Evolutionary conservation across 2,797 vertebrate species (phyloP), one percentile per base, ranked within the genome.

Genomic region (Emys orbicularis): DNA sequence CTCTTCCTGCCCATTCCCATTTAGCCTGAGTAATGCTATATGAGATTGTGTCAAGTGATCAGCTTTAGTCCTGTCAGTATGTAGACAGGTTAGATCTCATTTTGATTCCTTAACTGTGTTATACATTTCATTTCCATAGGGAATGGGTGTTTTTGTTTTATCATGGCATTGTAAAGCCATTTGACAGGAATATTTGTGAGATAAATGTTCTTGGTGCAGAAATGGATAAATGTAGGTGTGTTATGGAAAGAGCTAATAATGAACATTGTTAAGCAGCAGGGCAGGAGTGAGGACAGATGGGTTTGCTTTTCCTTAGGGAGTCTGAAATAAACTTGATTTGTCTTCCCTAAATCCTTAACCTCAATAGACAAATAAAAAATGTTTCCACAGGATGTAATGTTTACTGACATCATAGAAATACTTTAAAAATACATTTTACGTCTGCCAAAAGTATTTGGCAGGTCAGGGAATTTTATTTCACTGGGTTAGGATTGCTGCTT

Each of bases 321-420:
- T 90, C 91, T 92, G 96, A 97, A 95, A 88, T 94, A 96, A 97
- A 93, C 90, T 95, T 94, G 88, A 93, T 95, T 92, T 92, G 61
- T 95, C 95, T 94, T 94, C 87, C 97, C 97, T 96, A 96, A 97
- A 95, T 95, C 87, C 83, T 94, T 94, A 88, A 83, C 94, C 87
- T 90, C 79, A 89, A 77, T 80, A 19, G 61, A 83, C 76, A 91
- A 90, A 95, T 97, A 94, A 76, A 90, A 94, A 41, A 56, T 19
- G 25, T 25, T 68, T 52, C n/a, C 1, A 34, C 56, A 86, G 93
- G 77, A 95, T 91, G 44, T 88, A 80, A 56, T 95, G 65, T 95
- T 98, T 96, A 86, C 92, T 93, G 79, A 68, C 91, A 79, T 93
- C 77, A 82, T 74, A 90, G 94, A 93, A 89, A 53, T 87, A 65